Evolutionary conservation across 2,113 vertebrate genomes (phyloP).

Genomic region (Aegithalos caudatus): DNA sequence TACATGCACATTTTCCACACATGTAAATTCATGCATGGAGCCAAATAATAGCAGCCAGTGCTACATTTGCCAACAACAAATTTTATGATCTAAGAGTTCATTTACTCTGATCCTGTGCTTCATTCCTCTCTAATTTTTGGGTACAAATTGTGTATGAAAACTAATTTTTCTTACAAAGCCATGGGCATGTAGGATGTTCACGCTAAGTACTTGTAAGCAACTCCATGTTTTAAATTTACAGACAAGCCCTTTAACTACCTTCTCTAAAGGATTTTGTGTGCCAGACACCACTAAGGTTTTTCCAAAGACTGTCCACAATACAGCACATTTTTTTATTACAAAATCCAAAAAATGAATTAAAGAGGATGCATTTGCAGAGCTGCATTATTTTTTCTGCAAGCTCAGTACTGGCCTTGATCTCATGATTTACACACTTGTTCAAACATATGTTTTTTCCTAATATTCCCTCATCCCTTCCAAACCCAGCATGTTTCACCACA

Average conservation of each 20-base stretch:
- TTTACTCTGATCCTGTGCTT: background rate
- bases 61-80: background rate
- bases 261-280: background rate
- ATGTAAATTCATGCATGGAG: background rate
- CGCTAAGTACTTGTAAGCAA: background rate
- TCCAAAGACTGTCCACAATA: background rate
- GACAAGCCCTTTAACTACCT: background rate
- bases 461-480: background rate
- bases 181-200: too few species aligned
- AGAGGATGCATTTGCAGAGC: background rate
- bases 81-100: background rate
- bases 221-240: background rate
- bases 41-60: rapidly evolving
- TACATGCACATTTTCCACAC: background rate
- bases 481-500: background rate
- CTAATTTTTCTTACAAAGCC: too few species aligned
- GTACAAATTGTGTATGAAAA: background rate
- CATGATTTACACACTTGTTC: background rate
- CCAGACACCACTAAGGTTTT: background rate
- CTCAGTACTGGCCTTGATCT: background rate
- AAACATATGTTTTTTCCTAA: background rate
- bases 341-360: background rate
- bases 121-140: background rate
- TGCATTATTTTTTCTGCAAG: background rate
- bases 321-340: background rate